Base-by-base conservation (phyloP, 2,797 vertebrate species). In the Oryzias dopingdopingensis region DNA sequence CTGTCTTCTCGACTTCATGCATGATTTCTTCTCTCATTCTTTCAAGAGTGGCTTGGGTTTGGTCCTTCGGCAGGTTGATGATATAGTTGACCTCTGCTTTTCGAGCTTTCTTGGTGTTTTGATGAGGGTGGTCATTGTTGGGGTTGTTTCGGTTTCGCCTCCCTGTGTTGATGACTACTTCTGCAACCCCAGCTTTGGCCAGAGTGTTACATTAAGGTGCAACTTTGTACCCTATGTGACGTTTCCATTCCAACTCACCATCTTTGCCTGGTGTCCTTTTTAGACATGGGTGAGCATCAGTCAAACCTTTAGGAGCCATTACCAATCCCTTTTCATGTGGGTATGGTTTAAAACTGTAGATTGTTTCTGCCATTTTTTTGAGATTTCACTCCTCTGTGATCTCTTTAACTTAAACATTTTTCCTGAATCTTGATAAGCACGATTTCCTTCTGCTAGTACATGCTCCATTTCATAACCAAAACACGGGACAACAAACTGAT, bases 311-410 rank as follows among this genome's bases (percentile, higher is more conserved):
- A 57, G 69, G 44, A 52, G 53, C 69, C 43, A 56, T 57, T 20
- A 5, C 53, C 29, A 65, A 26, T 53, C 68, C 73, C 40, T 20
- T 59, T 15, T 67, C 64, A 71, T 60, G 49, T 56, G 64, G 60
- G 49, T 65, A 61, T 50, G 59, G 64, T 50, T 70, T 75, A 20
- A 70, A 70, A 6, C 55, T 53, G 51, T 71, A 44, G 16, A 76
- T 72, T 13, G 52, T 72, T 52, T 59, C 54, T 17, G 62, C 69
- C 41, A 53, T 53, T 41, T 24, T 53, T 53, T 53, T 43, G 26
- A 8, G 41, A 43, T 43, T 43, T 53, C 41, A 53, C 22, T 24
- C 40, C 26, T 53, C 20, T 42, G 52, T 6, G 18, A 54, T 23
- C 41, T 54, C 8, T 26, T 43, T 5, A 42, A 42, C 14, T 53